These are phyloP conservation scores for Bembecia ichneumoniformis DNA, from an alignment of 2,888 invertebrate species.

Conservation along the genomic window DNA sequence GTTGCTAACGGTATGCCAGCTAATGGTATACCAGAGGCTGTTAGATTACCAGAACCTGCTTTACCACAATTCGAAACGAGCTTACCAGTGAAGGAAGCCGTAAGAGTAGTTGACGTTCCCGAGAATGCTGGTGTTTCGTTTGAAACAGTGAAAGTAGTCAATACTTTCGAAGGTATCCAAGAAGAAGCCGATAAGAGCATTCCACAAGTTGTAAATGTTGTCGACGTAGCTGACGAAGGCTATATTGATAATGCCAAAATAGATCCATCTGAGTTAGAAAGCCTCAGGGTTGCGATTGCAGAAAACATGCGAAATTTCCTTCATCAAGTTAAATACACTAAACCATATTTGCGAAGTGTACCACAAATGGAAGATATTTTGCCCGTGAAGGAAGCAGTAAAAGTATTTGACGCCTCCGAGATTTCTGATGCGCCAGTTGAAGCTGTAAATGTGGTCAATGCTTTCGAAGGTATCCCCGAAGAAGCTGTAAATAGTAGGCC, in stretches of 20 bases:
- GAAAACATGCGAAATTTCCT: background rate
- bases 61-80: slow-evolving; percentile 11
- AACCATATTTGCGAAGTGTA: background rate
- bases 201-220: slow-evolving; percentile 7
- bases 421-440: background rate
- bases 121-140: background rate
- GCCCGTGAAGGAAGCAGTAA: slow-evolving; percentile 2
- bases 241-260: slow-evolving; percentile 1
- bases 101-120: background rate
- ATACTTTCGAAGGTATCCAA: slow-evolving; percentile 2
- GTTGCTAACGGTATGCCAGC: slow-evolving; percentile 31
- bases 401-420: slow-evolving; percentile 5
- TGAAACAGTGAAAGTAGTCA: slow-evolving; percentile 10
- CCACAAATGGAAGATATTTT: too few relatives aligned
- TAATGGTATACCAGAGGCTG: background rate
- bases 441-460: slow-evolving; percentile 10
- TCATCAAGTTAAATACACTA: background rate
- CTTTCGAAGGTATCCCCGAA: slow-evolving; percentile 1
- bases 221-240: slow-evolving; percentile 5
- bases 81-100: background rate
- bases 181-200: background rate
- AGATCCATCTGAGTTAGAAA: background rate
- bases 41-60: slow-evolving; percentile 9
- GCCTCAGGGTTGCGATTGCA: background rate
- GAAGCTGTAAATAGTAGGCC: background rate